Base-by-base conservation (phyloP, 53 echinoderm and acorn worm species). In the Actinopyga echinites region DNA sequence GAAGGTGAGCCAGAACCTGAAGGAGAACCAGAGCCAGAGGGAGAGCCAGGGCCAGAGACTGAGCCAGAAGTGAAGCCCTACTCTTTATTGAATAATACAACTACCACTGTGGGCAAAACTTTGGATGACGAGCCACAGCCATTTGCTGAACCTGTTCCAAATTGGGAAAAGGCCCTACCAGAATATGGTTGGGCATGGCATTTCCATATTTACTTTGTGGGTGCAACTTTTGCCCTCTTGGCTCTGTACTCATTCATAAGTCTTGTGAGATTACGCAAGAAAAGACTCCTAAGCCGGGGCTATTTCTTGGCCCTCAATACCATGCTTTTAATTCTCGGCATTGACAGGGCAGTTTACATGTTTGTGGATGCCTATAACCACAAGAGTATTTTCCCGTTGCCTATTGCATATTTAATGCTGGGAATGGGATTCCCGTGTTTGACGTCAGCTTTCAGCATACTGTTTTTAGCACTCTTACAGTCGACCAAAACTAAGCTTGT, bases 351-450 rank as follows among this genome's bases (percentile, higher is more conserved):
- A 6, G 83, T 91, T 10, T 99, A 92, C 56, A 36, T 99, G 79
- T 86, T 99, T 35, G 94, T 99, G 6, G 99, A 99, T 71, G 94
- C 99, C 22, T 99, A 99, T 83, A 94, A 94, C 68, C 86, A 82
- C 85, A 92, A 95, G 79, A 32, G 42, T 1, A 74, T 92, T 24
- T 95, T 90, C 57, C 91, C 94, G 1, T 35, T 84, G 38, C 80
- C 94, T 19, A 80, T 95, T n/a, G 88, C 94, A 4, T 99, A 99
- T 69, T 53, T 99, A 54, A 75, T 99, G 28, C 87, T 94, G 13
- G 93, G 99, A 29, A 56, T 95, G 79, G 99, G 99, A 21, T 99
- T 99, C 52, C 99, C 99, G 0, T 99, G 99, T 80, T 83, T 99
- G 43, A 95, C 99, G 6, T 99, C 99, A 6, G 94, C 99, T 1